A percentile compares a stretch with the other conserved stretches of the same genome.
These are phyloP conservation scores for Nixonia krombeini DNA, from an alignment of 1,140 invertebrate species.

Conservation along the genomic window DNA sequence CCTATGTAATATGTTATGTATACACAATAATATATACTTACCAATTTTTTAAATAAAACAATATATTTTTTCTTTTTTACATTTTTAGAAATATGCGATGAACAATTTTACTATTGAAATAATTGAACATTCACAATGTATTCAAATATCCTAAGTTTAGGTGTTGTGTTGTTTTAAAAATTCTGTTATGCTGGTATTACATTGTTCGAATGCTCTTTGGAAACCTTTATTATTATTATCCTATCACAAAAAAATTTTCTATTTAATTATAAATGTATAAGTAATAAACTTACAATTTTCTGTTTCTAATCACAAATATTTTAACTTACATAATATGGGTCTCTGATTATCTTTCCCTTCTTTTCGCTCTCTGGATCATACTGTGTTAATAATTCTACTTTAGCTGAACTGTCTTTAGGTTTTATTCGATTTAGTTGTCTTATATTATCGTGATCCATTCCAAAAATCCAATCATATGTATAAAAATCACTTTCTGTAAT, in stretches of 20 bases:
- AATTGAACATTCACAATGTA: too few species aligned
- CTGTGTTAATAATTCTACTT: constrained; percentile 83
- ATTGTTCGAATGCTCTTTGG: constrained; percentile 82
- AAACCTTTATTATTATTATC: constrained; percentile 77
- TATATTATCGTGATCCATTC: constrained; percentile 93
- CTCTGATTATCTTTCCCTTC: constrained; percentile 83
- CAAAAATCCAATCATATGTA: constrained; percentile 90
- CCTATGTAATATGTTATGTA: too few species aligned
- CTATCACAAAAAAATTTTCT: constrained; percentile 62
- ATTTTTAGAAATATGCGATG: constrained; percentile 6
- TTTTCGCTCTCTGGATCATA: constrained; percentile 85
- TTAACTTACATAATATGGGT: constrained; percentile 87
- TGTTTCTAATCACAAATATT: too few species aligned
- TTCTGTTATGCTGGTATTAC: constrained; percentile 76
- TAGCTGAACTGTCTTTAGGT: constrained; percentile 77
- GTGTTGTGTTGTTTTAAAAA: constrained; percentile 73
- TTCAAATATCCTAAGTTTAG: too few species aligned
- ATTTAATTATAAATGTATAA: background rate
- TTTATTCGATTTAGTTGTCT: constrained; percentile 75
- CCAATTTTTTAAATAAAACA: too few species aligned
- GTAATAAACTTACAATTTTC: background rate
- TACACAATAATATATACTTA: too few species aligned
- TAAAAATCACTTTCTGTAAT: constrained; percentile 81
- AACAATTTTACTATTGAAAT: constrained; percentile 38
- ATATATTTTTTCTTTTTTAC: too few species aligned